Conservation (phyloP, 2,113 vertebrate genomes). For the Salvelinus namaycush region DNA sequence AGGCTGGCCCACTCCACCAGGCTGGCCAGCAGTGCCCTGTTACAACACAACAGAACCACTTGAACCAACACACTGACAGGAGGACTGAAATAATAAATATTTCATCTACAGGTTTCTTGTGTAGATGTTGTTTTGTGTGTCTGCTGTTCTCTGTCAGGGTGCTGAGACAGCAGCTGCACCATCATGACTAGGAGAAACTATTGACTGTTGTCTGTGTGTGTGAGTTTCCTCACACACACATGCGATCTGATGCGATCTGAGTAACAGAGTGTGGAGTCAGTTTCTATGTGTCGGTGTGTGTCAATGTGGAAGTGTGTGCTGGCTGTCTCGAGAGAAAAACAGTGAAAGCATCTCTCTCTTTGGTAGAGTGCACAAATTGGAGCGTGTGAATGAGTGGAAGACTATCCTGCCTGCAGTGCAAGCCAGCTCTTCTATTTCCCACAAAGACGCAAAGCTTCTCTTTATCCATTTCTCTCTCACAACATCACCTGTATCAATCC, state of each 20-base stretch:
- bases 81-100: constrained; percentile 50
- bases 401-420: constrained; percentile 4
- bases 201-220: constrained; percentile 16
- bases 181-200: constrained; percentile 37
- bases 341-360: constrained; percentile 32
- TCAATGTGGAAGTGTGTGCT: constrained; percentile 21
- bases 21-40: constrained; percentile 78
- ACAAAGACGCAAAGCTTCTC: background rate
- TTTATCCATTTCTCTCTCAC: constrained; percentile 22
- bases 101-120: constrained; percentile 32
- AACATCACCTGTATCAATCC: constrained; percentile 43
- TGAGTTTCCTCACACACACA: too few species aligned
- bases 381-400: constrained; percentile 8
- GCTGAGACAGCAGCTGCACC: constrained; percentile 43
- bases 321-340: background rate
- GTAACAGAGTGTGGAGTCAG: constrained; percentile 6
- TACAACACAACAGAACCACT: background rate
- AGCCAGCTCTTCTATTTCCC: background rate
- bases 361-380: constrained; percentile 36
- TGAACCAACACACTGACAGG: constrained; percentile 12
- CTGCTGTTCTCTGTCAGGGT: constrained; percentile 35
- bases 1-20: constrained; percentile 85
- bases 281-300: constrained; percentile 3
- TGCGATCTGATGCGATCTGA: constrained; percentile 34
- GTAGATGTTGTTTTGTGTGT: constrained; percentile 16